Evolutionary conservation across 2,888 invertebrate species (phyloP).

Genomic region (Lucinisca nassula): DNA sequence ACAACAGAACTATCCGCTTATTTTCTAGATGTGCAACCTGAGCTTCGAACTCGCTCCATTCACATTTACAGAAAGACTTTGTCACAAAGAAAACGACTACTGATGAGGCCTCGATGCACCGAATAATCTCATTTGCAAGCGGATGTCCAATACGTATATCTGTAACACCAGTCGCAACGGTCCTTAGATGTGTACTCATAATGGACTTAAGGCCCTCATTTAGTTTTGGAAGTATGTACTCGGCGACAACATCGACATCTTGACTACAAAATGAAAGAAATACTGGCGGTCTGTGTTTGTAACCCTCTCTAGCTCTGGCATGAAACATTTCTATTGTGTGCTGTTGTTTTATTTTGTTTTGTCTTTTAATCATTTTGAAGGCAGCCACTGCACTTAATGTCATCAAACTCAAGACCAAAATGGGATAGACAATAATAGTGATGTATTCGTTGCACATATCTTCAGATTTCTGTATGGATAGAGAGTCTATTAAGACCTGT

Average conservation of each 20-base stretch:
- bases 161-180: neutral
- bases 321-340: neutral
- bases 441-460: neutral
- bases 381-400: neutral
- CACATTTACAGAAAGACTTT: neutral
- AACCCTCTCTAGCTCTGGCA: neutral
- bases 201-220: neutral
- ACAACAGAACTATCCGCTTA: neutral
- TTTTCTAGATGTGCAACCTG: neutral
- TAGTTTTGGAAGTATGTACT: neutral
- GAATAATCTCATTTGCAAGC: neutral
- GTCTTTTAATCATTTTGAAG: neutral
- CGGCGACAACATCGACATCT: neutral
- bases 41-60: neutral
- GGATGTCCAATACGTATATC: neutral
- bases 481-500: neutral
- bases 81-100: neutral
- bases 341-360: neutral
- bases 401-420: neutral
- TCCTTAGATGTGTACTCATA: neutral
- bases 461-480: neutral
- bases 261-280: slow-evolving; percentile 2
- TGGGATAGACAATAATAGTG: neutral
- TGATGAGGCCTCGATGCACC: neutral
- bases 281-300: neutral